Evolutionary conservation across 2,797 vertebrate genomes (phyloP), one percentile per base, ranked within the genome.

Genomic region (Taeniopygia guttata): DNA sequence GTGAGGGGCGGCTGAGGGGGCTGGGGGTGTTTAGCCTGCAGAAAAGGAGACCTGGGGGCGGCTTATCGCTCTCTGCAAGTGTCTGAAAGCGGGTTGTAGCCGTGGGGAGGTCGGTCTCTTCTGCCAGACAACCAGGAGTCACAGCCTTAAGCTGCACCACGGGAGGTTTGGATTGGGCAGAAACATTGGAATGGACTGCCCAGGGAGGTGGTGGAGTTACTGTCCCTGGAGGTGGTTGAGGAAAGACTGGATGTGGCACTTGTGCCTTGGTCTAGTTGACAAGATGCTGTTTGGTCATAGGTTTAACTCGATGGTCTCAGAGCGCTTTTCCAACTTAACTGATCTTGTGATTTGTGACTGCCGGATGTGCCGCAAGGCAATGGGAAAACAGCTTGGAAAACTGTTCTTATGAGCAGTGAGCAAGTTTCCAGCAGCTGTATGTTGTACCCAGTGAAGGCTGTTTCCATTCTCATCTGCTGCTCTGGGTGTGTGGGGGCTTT

Each of bases 61-160:
- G 22, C 4, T 16, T 26, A 3, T 0, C 4, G 15, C 36, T 36
- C 6, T 27, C 26, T 45, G 1, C 19, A 14, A 7, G 6, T 7
- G 5, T 43, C 27, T 51, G 9, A 8, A 21, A 16, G 40, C 34
- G 26, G 40, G 21, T 5, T 52, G 40, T 19, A 10, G 29, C 21
- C 40, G 1, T 8, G 34, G 5, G 2, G 13, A 5, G n/a, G 4
- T 18, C 16, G 9, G 46, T 7, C 8, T 22, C 14, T 30, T 34
- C 29, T 40, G 21, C 30, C 46, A 5, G 68, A 17, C 34, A 32
- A 5, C 7, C 30, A 11, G 42, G 13, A n/a, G 34, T 40, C 29
- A 3, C 30, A 7, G 48, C 21, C 42, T 34, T 16, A 7, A 8
- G 18, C 40, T 32, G 46, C 13, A 2, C 17, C 62, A 3, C 20